Base-by-base conservation (phyloP, 2,888 invertebrate species). In the Orchesella flavescens region DNA sequence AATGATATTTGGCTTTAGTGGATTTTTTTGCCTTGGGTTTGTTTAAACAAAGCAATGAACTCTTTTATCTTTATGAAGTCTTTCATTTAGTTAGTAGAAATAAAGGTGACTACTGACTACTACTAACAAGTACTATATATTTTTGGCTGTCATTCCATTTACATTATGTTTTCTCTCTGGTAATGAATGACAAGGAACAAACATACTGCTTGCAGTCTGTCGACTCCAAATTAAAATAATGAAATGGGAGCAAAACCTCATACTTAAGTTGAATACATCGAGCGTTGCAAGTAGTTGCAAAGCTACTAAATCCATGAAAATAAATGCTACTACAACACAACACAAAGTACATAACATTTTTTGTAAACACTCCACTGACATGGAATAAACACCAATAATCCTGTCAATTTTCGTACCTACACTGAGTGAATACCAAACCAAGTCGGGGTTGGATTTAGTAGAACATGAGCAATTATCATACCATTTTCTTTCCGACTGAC, bases 161-260 rank as follows among this genome's bases (percentile, higher is more conserved):
- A 53, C 53, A n/a, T 53, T 53, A 3, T n/a, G 53, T 53, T 57
- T 19, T 57, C 57, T 1, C 57, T n/a, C 17, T 5, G 17, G 4
- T 76, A 76, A 76, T 76, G 66, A 76, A 76, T 76, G 76, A 66
- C 66, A 76, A 61, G n/a, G 10, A 75, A 49, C 65, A 75, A 63
- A 63, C 65, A 53, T 43, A 23, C 17, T 44, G 76, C 34, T 66
- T 66, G 24, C 53, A 34, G 34, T 53, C 34, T 66, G 66, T 63
- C 49, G 63, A 63, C 72, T 66, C 17, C 66, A 66, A 76, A 76
- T 76, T 66, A 76, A 76, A 76, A 57, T 76, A 76, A 76, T 76
- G 76, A 66, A 76, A 76, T 24, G 76, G 55, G 75, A 73, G 61
- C 73, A 61, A 73, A 73, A 19, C 61, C 43, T 61, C 34, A 10